Evolutionary conservation across 1,140 invertebrate genomes (phyloP).

Genomic region (Metaphire vulgaris): DNA sequence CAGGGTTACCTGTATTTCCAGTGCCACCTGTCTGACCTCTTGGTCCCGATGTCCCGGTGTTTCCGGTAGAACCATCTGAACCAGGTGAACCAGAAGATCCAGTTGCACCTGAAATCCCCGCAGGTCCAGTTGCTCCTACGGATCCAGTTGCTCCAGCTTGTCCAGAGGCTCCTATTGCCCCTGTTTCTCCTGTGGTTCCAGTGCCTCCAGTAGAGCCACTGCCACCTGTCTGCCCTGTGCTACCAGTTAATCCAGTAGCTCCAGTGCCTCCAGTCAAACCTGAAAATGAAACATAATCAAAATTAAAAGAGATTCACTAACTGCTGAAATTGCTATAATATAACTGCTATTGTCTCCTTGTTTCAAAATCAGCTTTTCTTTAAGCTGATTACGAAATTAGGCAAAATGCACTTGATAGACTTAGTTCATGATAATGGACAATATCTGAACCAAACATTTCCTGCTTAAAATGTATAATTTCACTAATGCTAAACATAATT

Average conservation of each 20-base stretch:
- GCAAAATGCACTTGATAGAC: too few relatives aligned
- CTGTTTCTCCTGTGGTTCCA: conserved; percentile 9
- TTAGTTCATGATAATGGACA: too few relatives aligned
- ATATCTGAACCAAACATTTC: too few relatives aligned
- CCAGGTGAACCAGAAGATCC: conserved; percentile 4
- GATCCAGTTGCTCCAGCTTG: conserved; percentile 1
- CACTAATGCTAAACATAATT: too few relatives aligned
- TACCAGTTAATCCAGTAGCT: neutral
- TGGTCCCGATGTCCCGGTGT: conserved; percentile 7
- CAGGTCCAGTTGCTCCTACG: neutral
- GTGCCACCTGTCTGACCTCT: conserved; percentile 5
- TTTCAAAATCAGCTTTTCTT: too few relatives aligned
- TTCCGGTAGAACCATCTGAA: neutral
- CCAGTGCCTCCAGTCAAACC: conserved; percentile 3
- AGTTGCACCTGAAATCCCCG: conserved; percentile 4
- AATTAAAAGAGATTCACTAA: too few relatives aligned
- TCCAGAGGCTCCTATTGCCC: neutral
- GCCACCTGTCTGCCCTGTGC: neutral
- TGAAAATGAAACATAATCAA: conserved; percentile 1
- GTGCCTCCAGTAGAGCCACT: neutral
- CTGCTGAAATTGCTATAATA: too few relatives aligned
- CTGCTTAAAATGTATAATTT: too few relatives aligned
- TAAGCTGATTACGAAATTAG: too few relatives aligned
- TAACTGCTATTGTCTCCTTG: too few relatives aligned
- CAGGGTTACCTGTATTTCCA: conserved; percentile 2